Evolutionary conservation across 2,888 invertebrate species (phyloP).

Genomic region (Apodemia mormo): DNA sequence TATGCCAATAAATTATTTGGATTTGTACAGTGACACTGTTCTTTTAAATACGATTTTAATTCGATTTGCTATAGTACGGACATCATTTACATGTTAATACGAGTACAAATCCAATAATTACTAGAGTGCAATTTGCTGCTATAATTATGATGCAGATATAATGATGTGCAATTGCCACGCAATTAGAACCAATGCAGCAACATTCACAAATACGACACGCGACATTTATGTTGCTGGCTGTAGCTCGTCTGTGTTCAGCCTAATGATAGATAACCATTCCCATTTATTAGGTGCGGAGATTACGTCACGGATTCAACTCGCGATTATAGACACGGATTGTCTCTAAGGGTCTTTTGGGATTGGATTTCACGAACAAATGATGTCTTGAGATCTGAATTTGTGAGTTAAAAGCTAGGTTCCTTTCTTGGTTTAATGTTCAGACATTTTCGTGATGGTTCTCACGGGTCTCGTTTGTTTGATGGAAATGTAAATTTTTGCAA

Average conservation of each 20-base stretch:
- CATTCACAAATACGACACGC: not conserved
- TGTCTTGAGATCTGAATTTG: slow-evolving; percentile 5
- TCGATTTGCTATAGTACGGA: no score
- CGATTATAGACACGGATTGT: slow-evolving; percentile 11
- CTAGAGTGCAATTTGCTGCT: not conserved
- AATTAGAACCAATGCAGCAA: not conserved
- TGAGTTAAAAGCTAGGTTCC: slow-evolving; percentile 9
- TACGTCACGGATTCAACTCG: slow-evolving; percentile 8
- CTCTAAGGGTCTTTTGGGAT: not conserved
- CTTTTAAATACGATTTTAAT: no score
- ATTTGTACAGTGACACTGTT: no score
- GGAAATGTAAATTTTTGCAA: not conserved
- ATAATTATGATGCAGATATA: not conserved
- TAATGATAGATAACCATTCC: slow-evolving; percentile 10
- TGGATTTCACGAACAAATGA: slow-evolving; percentile 5
- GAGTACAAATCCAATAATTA: not conserved
- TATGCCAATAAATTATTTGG: no score
- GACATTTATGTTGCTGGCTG: not conserved
- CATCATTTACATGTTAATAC: no score
- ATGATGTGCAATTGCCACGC: not conserved
- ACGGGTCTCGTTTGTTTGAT: slow-evolving; percentile 1
- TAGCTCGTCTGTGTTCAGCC: not conserved
- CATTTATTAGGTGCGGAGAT: slow-evolving; percentile 18
- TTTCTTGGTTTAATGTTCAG: not conserved
- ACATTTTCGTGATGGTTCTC: not conserved